Evolutionary conservation across 2,888 invertebrate species (phyloP), one percentile per base, ranked within the genome.

Genomic region (Cremastinae sp.): DNA sequence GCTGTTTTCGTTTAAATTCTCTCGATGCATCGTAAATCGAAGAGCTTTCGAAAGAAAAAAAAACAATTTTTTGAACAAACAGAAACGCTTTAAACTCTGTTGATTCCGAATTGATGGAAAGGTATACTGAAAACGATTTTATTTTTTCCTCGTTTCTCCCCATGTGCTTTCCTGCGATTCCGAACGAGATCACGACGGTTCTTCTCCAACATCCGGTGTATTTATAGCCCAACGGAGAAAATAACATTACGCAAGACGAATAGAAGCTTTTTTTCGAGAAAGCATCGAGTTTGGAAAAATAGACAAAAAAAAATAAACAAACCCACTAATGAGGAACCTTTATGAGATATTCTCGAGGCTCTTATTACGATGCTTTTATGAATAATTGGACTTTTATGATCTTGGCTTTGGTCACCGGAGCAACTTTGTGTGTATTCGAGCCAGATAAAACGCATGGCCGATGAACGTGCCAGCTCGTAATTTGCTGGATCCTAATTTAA

Each of bases 201-300:
- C 56, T 56, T 22, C 62, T 36, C 49, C 43, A 54, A 70, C 79
- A 78, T 79, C 73, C 79, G 75, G 74, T 72, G 53, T 81, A 84
- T 81, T 83, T 81, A 79, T 81, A 82, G 7, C 14, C 34, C 53
- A 12, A 47, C 7, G 38, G 28, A 16, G 54, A 43, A 70, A 54
- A 38, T 65, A 41, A 65, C 14, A 51, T 58, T 64, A 20, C 59
- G 61, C 69, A 70, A 69, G 61, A 34, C 38, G 18, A 12, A 65
- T 45, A 8, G 20, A 68, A 18, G 18, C 22, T n/a, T 47, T 54
- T 59, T 58, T 49, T 10, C 20, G 16, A 73, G n/a, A 45, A 41
- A 66, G 10, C 22, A 14, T 5, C 36, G 9, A 12, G n/a, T 49
- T 12, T 51, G 7, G 18, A 49, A 18, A 49, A n/a, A 51, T 20